Evolutionary conservation across 2,888 invertebrate species (phyloP).

Genomic region (Diachrysia chrysitis): DNA sequence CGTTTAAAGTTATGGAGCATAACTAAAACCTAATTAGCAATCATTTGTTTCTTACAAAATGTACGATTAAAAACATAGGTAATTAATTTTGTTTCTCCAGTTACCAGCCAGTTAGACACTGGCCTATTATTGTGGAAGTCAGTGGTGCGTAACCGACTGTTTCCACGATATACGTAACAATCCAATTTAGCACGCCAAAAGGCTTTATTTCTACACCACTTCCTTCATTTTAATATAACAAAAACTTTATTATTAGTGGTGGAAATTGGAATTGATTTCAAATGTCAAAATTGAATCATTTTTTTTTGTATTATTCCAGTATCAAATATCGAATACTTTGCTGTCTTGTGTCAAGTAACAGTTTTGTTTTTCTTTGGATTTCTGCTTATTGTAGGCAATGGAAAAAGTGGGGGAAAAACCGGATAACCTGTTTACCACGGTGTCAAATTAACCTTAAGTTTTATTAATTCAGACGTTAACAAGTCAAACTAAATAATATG

Average conservation of each 20-base stretch:
- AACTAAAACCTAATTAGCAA: no score
- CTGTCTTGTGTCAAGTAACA: not conserved
- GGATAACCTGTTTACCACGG: not conserved
- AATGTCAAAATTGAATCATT: not conserved
- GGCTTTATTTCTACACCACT: constrained; percentile 43
- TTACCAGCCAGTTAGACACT: constrained; percentile 26
- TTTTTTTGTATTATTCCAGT: no score
- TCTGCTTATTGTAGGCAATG: not conserved
- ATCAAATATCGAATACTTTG: no score
- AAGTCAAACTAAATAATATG: no score
- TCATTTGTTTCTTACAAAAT: not conserved
- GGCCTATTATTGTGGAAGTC: constrained; percentile 38
- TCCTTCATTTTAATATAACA: constrained; percentile 48
- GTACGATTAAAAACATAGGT: constrained; percentile 1
- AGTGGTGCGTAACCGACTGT: constrained; percentile 39
- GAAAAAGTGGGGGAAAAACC: not conserved
- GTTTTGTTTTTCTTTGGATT: not conserved
- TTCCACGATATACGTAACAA: constrained; percentile 40
- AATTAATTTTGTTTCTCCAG: constrained; percentile 13
- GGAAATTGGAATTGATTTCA: not conserved
- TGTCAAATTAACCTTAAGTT: not conserved
- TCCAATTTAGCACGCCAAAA: constrained; percentile 51
- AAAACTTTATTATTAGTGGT: constrained; percentile 11
- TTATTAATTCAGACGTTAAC: not conserved
- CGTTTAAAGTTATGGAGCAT: no score